Evolutionary conservation across 2,888 invertebrate genomes (phyloP).

Genomic region (Tenthredo livida): DNA sequence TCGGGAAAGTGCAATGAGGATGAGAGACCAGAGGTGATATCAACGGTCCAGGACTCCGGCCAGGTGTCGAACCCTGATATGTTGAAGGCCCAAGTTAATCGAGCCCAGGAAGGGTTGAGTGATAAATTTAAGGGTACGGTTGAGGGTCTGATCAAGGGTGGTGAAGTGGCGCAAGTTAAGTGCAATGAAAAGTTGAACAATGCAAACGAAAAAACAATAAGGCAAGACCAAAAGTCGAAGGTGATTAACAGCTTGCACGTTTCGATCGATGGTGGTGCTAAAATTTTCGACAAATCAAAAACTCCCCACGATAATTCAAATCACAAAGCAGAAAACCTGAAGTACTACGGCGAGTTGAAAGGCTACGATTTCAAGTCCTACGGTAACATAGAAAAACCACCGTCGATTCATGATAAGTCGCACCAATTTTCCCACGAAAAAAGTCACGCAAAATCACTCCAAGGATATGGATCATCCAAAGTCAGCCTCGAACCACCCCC

Average conservation of each 20-base stretch:
- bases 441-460: conserved; percentile 68
- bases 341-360: not conserved
- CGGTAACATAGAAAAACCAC: conserved; percentile 65
- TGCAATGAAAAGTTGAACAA: conserved; percentile 66
- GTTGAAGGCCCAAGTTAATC: conserved; percentile 56
- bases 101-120: conserved; percentile 56
- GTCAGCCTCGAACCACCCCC: conserved; percentile 16
- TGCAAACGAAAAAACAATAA: conserved; percentile 63
- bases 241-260: not conserved
- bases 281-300: conserved; percentile 65
- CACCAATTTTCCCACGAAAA: conserved; percentile 71
- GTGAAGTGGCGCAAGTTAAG: conserved; percentile 69
- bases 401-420: conserved; percentile 69
- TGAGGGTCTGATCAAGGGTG: conserved; percentile 67
- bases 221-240: conserved; percentile 52
- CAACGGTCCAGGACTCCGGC: conserved; percentile 41
- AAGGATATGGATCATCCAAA: conserved; percentile 61
- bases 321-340: not conserved
- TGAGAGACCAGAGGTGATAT: not conserved
- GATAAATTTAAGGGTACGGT: conserved; percentile 69
- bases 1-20: not conserved
- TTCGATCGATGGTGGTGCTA: not conserved
- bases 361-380: conserved; percentile 74
- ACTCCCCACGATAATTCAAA: not conserved
- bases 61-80: conserved; percentile 30